A percentile compares a stretch with the other conserved stretches of the same genome.
Conservation (phyloP, 1,140 invertebrate species). For the Lepidurus arcticus region DNA sequence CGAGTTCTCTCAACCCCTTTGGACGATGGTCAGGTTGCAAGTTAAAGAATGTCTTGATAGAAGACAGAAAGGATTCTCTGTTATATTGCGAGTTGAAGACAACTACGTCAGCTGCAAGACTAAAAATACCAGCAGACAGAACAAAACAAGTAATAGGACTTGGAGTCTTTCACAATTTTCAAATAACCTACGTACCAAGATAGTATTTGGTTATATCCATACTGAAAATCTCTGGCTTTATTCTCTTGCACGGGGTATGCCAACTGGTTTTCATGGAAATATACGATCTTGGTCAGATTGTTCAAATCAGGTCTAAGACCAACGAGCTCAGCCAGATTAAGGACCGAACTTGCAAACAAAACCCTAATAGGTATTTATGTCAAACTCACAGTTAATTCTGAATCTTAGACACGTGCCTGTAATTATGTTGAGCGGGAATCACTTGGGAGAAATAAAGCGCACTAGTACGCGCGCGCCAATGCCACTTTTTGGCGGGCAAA, state of each 20-base stretch:
- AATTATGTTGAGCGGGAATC: constrained; percentile 53
- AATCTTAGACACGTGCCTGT: constrained; percentile 39
- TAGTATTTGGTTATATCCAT: constrained; percentile 69
- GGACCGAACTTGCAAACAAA: constrained; percentile 64
- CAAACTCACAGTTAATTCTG: constrained; percentile 28
- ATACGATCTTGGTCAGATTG: constrained; percentile 58
- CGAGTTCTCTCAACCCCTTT: constrained; percentile 52
- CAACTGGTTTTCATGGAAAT: constrained; percentile 76
- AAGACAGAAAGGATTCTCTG: constrained; percentile 57
- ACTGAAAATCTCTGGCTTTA: constrained; percentile 68
- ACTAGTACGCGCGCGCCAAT: constrained; percentile 65
- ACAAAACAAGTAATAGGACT: not conserved
- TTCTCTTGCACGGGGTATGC: constrained; percentile 61
- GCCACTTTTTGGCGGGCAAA: constrained; percentile 68
- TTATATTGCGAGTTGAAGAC: constrained; percentile 70
- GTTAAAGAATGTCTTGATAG: constrained; percentile 58
- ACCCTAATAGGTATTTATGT: constrained; percentile 42
- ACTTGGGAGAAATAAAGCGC: constrained; percentile 57
- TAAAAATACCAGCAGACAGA: constrained; percentile 40
- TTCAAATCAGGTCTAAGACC: constrained; percentile 59
- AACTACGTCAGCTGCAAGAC: constrained; percentile 62
- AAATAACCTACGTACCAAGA: constrained; percentile 53
- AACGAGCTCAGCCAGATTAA: constrained; percentile 64
- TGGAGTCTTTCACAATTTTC: not conserved
- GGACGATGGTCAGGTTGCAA: constrained; percentile 59